Base-by-base conservation (phyloP, 2,888 invertebrate species). In the Protula sp. region DNA sequence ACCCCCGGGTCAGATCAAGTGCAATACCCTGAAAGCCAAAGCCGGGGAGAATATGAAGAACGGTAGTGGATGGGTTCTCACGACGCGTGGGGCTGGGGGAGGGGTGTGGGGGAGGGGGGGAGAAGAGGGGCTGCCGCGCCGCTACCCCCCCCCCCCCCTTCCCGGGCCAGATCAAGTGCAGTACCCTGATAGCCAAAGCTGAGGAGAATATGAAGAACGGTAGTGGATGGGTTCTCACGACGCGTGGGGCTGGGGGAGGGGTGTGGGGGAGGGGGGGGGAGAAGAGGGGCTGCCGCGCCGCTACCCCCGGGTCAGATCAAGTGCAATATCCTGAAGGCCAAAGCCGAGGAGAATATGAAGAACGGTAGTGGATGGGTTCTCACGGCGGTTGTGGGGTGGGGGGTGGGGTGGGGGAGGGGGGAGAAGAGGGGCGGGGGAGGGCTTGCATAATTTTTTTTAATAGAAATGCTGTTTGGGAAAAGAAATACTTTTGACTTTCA, bases 101-200 rank as follows among this genome's bases (percentile, higher is more conserved):
- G n/a, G n/a, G n/a, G n/a, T n/a, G n/a, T n/a, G n/a, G n/a, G n/a
- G n/a, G n/a, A n/a, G n/a, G n/a, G n/a, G n/a, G n/a, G n/a, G n/a
- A n/a, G n/a, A n/a, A n/a, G n/a, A n/a, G n/a, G 28, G 30, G n/a
- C 27, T 22, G 45, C 24, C 24, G 47, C 77, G 72, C 88, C 90
- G 27, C 86, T 94, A 61, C 27, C 29, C 29, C 24, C 24, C 38
- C 77, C 72, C 88, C 90, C 27, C 86, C 94, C 62, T 92, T 92
- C 52, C 91, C 91, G 5, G 92, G 92, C 67, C 91, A 93, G 77
- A 86, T 94, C 64, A 95, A 94, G 83, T 94, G 94, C 83, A 94
- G 91, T 83, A 94, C 94, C 78, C 84, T 94, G 58, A 95, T 94
- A 86, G 88, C 88, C 63, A 87, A 87, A 79, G 85, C 85, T 59